Evolutionary conservation across 2,797 vertebrate species (phyloP), one percentile per base, ranked within the genome.

Genomic region (Pipistrellus kuhlii): DNA sequence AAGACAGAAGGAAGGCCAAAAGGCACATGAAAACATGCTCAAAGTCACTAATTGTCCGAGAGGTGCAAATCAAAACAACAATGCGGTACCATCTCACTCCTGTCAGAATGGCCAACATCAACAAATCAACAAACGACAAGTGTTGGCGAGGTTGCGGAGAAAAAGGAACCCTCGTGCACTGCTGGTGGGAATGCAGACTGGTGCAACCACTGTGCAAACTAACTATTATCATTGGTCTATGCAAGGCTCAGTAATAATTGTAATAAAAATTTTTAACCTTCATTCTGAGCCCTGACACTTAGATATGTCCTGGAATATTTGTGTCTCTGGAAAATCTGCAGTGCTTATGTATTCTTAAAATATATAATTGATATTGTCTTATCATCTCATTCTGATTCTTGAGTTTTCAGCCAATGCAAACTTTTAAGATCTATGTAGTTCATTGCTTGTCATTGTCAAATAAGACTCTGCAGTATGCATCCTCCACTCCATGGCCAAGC

Each of bases 391-490:
- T 51, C 69, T 20, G 8, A 48, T 69, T 95, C 51, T 46, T 91
- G 83, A 68, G 86, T 95, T 91, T 89, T 66, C 2, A 46, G 78
- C 86, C 86, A 71, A 2, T 17, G 2, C 62, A 78, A 91, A 89
- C 35, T 30, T 94, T 57, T 53, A 88, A 90, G 38, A 75, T 6
- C 21, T 51, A 44, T 5, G 18, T 51, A 51, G 35, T 69, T 38
- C 10, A n/a, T 27, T n/a, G 35, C 23, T 48, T 62, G 51, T 51
- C 53, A 38, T 11, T 38, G 46, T 13, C 53, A 80, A 62, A 30
- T 2, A 59, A 20, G 17, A 73, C 20, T 41, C 78, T 32, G 25
- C n/a, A 57, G 64, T 20, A 3, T 21, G n/a, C 0, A n/a, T 48
- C n/a, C 75, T n/a, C 20, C 20, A 1, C n/a, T 2, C 32, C 46